phyloP scores from a whole-genome alignment of 2,797 vertebrate species.

The Gadopsis bispinosus region DNA sequence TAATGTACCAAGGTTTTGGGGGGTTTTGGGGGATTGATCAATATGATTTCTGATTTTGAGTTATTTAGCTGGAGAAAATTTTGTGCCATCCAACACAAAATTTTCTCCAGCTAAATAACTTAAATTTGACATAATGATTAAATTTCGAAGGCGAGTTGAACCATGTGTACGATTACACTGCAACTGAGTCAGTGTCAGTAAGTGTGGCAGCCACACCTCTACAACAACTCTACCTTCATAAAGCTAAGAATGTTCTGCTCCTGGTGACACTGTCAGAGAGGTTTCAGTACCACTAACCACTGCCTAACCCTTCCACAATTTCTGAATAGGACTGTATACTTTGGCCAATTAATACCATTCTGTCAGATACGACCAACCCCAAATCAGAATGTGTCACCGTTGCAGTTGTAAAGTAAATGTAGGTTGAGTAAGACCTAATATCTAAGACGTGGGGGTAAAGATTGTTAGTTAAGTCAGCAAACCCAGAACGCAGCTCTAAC shows the following conservation, averaged over 20 bases:
- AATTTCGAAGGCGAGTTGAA: background rate
- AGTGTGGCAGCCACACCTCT: too few relatives aligned
- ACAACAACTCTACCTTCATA: background rate
- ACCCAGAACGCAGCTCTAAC: conserved; percentile 11
- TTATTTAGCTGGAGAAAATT: too few relatives aligned
- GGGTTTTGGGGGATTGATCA: too few relatives aligned
- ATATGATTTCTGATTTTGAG: too few relatives aligned
- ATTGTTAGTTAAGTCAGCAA: background rate
- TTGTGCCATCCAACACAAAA: too few relatives aligned
- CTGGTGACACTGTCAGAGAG: background rate
- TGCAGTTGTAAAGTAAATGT: background rate
- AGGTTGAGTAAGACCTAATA: background rate
- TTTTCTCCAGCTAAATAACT: too few relatives aligned
- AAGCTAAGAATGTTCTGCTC: background rate
- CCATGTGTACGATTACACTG: background rate
- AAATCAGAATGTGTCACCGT: background rate
- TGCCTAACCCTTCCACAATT: background rate
- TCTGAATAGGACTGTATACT: background rate
- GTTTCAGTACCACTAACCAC: too few relatives aligned
- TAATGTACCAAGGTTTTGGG: too few relatives aligned
- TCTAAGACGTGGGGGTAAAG: background rate
- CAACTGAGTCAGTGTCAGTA: background rate
- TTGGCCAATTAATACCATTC: background rate
- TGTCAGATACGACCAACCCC: background rate
- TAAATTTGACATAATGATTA: background rate